Evolutionary conservation across 2,888 invertebrate genomes (phyloP).

Genomic region (Heliconius aoede): DNA sequence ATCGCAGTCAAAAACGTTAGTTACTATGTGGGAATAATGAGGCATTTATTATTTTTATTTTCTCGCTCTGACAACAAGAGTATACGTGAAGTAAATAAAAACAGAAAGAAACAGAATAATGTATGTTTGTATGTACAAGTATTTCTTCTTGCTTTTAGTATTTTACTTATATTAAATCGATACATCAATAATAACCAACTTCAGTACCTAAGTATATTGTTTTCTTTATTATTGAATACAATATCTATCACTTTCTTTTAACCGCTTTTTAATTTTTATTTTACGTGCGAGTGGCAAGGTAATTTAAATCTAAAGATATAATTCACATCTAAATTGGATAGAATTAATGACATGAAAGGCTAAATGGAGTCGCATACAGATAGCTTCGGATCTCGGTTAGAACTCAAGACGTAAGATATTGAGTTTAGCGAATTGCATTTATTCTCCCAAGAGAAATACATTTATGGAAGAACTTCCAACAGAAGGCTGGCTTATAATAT

Average conservation of each 20-base stretch:
- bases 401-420: slow-evolving; percentile 42
- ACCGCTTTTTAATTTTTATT: neutral
- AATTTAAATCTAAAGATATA: slow-evolving; percentile 29
- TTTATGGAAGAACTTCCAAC: slow-evolving; percentile 41
- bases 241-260: neutral
- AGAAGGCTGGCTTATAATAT: slow-evolving; percentile 29
- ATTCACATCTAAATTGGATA: slow-evolving; percentile 30
- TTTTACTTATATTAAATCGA: no score
- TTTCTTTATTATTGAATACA: no score
- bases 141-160: no score
- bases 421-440: slow-evolving; percentile 47
- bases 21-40: neutral
- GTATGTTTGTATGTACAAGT: no score
- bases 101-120: no score
- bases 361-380: slow-evolving; percentile 41
- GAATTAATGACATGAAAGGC: slow-evolving; percentile 37
- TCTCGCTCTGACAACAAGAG: no score
- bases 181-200: no score
- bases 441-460: slow-evolving; percentile 44
- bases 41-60: no score
- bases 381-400: slow-evolving; percentile 35
- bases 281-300: neutral
- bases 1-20: neutral
- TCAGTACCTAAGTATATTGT: no score
- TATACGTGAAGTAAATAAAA: no score